Percentiles rank a stretch among this genome's conserved stretches.
These are phyloP conservation scores for Drosophila nr. perissopoda DNA, from an alignment of 2,888 invertebrate genomes.

Conservation along the genomic window DNA sequence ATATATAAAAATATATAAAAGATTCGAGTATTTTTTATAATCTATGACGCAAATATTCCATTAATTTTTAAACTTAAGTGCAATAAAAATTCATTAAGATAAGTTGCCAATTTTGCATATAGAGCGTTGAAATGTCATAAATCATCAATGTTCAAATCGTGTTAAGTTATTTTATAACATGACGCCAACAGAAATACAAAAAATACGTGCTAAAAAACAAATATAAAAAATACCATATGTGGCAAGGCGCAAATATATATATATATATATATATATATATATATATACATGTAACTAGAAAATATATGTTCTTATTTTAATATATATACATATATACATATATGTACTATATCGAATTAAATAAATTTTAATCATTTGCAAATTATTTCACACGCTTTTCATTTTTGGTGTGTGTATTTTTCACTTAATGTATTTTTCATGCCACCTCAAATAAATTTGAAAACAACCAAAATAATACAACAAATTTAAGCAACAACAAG, in stretches of 20 bases:
- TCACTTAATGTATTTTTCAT: conserved; percentile 42
- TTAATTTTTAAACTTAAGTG: conserved; percentile 9
- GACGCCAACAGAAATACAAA: not conserved
- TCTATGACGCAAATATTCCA: conserved; percentile 16
- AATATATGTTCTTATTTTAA: not conserved
- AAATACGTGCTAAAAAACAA: conserved; percentile 12
- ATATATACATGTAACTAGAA: conserved; percentile 13
- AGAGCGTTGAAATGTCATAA: conserved; percentile 21
- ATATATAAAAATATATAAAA: not conserved
- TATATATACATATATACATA: not conserved
- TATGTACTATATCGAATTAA: conserved; percentile 12
- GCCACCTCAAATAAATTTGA: conserved; percentile 61
- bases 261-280: not conserved
- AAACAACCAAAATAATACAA: conserved; percentile 25
- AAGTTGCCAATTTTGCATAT: conserved; percentile 10
- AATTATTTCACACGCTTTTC: conserved; percentile 38
- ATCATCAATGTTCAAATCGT: conserved; percentile 31
- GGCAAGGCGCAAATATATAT: conserved; percentile 35
- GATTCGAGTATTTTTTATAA: not conserved
- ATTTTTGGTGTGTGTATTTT: conserved; percentile 25
- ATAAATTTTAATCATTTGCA: conserved; percentile 23
- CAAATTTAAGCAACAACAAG: conserved; percentile 37
- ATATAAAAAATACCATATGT: conserved; percentile 68
- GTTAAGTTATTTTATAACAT: not conserved
- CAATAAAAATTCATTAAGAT: conserved; percentile 5